Evolutionary conservation across 2,113 vertebrate species (phyloP).

Genomic region (Oxygymnocypris stewartii): DNA sequence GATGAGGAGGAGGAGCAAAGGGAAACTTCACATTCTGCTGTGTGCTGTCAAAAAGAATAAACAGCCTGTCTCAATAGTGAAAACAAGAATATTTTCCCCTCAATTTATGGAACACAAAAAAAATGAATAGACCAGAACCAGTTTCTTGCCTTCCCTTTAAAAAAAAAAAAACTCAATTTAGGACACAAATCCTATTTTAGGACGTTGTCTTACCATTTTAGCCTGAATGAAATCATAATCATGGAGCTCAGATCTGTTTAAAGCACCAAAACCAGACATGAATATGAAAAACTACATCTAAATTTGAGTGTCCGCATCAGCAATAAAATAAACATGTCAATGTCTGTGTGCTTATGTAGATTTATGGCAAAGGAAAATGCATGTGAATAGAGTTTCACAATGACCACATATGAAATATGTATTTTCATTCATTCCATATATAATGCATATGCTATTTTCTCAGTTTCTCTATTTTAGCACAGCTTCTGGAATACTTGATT

Average conservation of each 20-base stretch:
- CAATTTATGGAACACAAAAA: slow-evolving; percentile 55
- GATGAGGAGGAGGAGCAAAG: neutral
- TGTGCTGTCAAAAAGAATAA: slow-evolving; percentile 59
- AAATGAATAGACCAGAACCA: slow-evolving; percentile 56
- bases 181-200: slow-evolving; percentile 47
- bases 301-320: neutral
- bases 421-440: neutral
- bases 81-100: slow-evolving; percentile 57
- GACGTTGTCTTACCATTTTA: slow-evolving; percentile 45
- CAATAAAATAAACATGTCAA: slow-evolving; percentile 5
- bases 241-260: neutral
- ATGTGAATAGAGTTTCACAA: neutral
- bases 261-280: neutral
- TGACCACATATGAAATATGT: neutral
- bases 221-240: slow-evolving; percentile 18
- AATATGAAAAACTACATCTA: neutral
- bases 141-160: neutral
- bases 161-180: slow-evolving; percentile 43
- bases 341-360: neutral
- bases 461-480: neutral
- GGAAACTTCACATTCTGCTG: slow-evolving; percentile 55
- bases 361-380: neutral
- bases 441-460: neutral
- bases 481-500: neutral
- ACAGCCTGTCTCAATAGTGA: slow-evolving; percentile 57